Conservation (phyloP, 2,797 vertebrate genomes). For the Pogoniulus pusillus region DNA sequence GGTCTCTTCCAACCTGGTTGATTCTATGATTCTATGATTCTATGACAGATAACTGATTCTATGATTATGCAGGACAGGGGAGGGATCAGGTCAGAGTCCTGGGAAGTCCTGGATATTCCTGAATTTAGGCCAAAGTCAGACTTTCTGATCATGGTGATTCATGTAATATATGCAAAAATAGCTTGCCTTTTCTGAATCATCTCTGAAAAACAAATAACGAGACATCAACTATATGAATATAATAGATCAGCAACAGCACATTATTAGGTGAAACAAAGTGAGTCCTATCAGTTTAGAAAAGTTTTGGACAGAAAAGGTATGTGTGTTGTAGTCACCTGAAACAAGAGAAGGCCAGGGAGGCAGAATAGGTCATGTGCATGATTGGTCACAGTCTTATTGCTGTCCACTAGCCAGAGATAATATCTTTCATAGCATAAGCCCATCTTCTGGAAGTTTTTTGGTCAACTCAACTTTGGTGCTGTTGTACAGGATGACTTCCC, state of each 20-base stretch:
- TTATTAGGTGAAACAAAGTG: not conserved
- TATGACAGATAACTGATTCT: not conserved
- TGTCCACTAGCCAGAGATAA: not conserved
- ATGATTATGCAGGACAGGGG: not conserved
- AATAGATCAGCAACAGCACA: not conserved
- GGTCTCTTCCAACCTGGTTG: no score
- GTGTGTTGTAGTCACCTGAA: not conserved
- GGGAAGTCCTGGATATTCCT: not conserved
- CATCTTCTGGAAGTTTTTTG: not conserved
- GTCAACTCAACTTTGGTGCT: not conserved
- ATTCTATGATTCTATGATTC: no score
- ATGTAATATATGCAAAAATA: not conserved
- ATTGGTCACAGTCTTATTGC: not conserved
- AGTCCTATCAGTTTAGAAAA: not conserved
- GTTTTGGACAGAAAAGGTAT: not conserved
- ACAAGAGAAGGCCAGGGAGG: not conserved
- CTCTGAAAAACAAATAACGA: not conserved
- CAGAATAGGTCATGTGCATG: not conserved
- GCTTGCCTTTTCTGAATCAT: not conserved
- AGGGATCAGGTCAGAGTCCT: not conserved
- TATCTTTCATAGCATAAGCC: not conserved
- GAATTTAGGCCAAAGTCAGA: not conserved
- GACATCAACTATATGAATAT: not conserved
- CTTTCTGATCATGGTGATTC: not conserved
- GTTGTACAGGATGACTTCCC: not conserved